Base-by-base conservation (phyloP, 2,113 vertebrate species). In the Tympanuchus pallidicinctus region DNA sequence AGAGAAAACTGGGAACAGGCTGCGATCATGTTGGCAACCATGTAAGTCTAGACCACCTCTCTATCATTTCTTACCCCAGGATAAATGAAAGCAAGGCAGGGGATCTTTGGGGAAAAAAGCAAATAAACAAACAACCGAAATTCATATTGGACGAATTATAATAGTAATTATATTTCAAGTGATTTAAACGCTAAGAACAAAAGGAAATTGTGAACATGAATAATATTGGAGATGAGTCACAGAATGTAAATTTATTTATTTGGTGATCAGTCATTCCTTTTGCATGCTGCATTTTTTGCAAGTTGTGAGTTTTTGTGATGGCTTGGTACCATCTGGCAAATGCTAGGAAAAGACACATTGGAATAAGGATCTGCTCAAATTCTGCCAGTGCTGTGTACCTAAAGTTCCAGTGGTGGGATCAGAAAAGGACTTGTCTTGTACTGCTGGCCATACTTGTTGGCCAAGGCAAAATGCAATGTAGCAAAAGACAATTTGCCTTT, bases 21-120 rank as follows among this genome's bases (percentile, higher is more conserved):
- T 95, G 84, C 65, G 65, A 88, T 91, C 69, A 73, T 91, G 52
- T 86, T 75, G 87, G 25, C 82, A 90, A 52, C 86, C 78, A 67
- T 24, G n/a, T 72, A 92, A 78, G 90, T 74, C 79, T 82, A 91
- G 85, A 86, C 82, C 65, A n/a, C 77, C 93, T 84, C 16, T 10
- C 47, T 8, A 13, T 65, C 43, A 42, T 90, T 94, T 86, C 72
- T 48, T 72, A 75, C 86, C 72, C 69, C 52, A 77, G 65, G 57
- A 57, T 82, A 42, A 86, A 74, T 17, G 28, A 89, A 6, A 86
- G 19, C 25, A 50, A 45, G 6, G 11, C 52, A 60, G 42, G 34
- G 27, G 30, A n/a, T 83, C 57, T 91, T 42, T 15, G 24, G 60
- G 42, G 56, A 65, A 57, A 43, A 64, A 77, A 72, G 3, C 5